These are phyloP conservation scores for Campaea margaritaria DNA, from an alignment of 2,888 invertebrate species.

Conservation along the genomic window DNA sequence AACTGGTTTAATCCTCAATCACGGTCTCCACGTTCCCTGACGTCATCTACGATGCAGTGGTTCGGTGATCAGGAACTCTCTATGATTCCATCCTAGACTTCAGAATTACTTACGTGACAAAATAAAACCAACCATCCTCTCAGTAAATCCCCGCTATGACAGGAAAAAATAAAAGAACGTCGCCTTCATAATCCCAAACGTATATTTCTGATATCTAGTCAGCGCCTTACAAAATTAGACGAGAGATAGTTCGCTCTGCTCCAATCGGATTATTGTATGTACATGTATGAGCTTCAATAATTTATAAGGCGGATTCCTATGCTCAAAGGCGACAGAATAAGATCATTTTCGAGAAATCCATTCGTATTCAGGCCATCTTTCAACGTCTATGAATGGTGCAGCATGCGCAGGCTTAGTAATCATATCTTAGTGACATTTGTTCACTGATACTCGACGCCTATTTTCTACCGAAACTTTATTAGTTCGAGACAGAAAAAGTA, in stretches of 20 bases:
- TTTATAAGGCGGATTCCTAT: conserved; percentile 41
- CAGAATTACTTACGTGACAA: too few relatives aligned
- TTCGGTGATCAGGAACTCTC: too few relatives aligned
- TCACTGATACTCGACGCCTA: background rate
- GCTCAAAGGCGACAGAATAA: conserved; percentile 17
- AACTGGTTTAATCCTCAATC: too few relatives aligned
- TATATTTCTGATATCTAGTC: conserved; percentile 2
- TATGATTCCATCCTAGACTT: too few relatives aligned
- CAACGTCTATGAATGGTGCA: background rate
- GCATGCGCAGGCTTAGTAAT: background rate
- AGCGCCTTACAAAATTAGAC: conserved; percentile 38
- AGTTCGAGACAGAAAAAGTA: too few relatives aligned
- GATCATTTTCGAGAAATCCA: background rate
- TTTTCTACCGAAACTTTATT: too few relatives aligned
- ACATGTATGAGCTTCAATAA: conserved; percentile 41
- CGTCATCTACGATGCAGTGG: too few relatives aligned
- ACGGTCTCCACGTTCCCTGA: too few relatives aligned
- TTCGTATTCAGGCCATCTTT: background rate
- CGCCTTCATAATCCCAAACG: background rate
- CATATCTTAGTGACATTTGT: background rate
- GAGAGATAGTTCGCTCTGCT: conserved; percentile 37
- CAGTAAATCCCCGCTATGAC: too few relatives aligned
- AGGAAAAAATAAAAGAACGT: too few relatives aligned
- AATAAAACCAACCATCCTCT: too few relatives aligned
- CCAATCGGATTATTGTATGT: conserved; percentile 41